Conservation (phyloP, 1,140 invertebrate species). For the Pinna nobilis region DNA sequence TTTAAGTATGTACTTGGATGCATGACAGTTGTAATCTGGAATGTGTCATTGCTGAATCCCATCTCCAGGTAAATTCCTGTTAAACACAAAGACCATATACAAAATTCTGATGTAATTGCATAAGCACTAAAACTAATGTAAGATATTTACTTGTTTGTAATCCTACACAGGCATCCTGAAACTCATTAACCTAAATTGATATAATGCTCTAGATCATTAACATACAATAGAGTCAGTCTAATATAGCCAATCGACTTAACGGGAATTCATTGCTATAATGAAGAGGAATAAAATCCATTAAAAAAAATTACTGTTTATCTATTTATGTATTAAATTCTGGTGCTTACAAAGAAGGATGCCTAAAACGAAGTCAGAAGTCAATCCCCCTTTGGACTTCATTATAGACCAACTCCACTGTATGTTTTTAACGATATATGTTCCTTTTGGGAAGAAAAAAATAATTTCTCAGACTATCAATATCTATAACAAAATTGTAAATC, state of each 20-base stretch:
- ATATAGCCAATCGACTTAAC: neutral
- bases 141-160: neutral
- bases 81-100: slow-evolving; percentile 26
- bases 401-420: neutral
- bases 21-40: slow-evolving; percentile 85
- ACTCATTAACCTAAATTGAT: neutral
- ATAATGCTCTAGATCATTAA: neutral
- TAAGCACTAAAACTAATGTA: neutral
- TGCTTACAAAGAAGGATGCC: neutral
- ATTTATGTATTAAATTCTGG: too few species aligned
- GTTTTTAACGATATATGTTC: neutral
- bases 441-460: neutral
- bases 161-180: neutral
- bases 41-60: slow-evolving; percentile 81
- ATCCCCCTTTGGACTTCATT: too few species aligned
- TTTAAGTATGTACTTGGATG: slow-evolving; percentile 96
- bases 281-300: too few species aligned
- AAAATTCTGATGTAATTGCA: neutral
- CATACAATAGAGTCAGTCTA: neutral
- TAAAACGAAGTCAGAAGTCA: too few species aligned
- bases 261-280: too few species aligned
- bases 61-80: slow-evolving; percentile 74
- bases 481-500: too few species aligned
- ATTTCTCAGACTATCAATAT: neutral
- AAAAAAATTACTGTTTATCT: too few species aligned